Conservation (phyloP, 1,140 invertebrate species). For the Phenacoccus solenopsis region DNA sequence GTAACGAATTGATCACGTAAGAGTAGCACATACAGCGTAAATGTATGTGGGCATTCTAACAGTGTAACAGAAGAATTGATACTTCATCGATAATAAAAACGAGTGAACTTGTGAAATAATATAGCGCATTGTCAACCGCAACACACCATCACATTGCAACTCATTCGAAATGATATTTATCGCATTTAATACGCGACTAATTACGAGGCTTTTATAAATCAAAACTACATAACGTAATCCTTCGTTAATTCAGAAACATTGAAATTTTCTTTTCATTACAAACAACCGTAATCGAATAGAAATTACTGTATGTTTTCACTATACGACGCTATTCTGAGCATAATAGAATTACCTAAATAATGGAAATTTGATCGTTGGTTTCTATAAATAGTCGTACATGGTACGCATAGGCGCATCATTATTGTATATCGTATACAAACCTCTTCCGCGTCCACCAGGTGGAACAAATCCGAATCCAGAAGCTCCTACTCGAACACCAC, state of each 20-base stretch:
- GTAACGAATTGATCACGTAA: neutral
- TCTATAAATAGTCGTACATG: neutral
- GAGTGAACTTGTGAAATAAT: neutral
- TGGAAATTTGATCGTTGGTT: neutral
- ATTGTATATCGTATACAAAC: neutral
- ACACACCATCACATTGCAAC: neutral
- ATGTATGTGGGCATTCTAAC: too few species aligned
- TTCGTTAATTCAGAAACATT: too few species aligned
- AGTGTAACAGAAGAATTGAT: neutral
- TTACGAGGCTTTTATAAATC: too few species aligned
- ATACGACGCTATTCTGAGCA: neutral
- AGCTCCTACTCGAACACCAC: slow-evolving; percentile 57
- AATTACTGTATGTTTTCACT: neutral
- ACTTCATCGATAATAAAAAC: neutral
- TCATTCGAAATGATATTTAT: neutral
- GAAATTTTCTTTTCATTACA: too few species aligned
- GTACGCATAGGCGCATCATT: neutral
- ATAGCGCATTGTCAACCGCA: neutral
- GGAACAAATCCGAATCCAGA: slow-evolving; percentile 62
- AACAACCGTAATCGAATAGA: neutral
- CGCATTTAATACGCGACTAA: neutral
- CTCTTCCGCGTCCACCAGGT: slow-evolving; percentile 36
- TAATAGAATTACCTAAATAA: neutral
- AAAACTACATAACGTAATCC: too few species aligned
- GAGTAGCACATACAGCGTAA: too few species aligned